Base-by-base conservation (phyloP, 1,140 invertebrate species). In the Zaprionus lachaisei region DNA sequence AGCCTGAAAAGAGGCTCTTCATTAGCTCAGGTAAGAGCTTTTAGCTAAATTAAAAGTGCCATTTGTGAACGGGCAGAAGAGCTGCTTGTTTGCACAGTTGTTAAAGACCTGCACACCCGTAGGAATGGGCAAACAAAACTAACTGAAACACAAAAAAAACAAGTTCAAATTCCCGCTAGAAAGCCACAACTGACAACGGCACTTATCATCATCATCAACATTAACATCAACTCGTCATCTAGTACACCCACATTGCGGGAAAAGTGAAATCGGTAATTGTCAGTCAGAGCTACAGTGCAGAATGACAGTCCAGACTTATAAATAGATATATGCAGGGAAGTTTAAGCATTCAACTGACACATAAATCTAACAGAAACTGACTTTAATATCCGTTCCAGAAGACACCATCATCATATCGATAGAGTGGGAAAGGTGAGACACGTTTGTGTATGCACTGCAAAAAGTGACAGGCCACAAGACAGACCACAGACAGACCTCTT, bases 41-140 rank as follows among this genome's bases (percentile, higher is more conserved):
- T 87, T 87, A 87, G 78, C 70, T 61, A 81, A 87, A 87, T 87
- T 87, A 87, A 83, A 87, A 87, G 63, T 75, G 71, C 41, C 55
- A 64, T 38, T 69, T 47, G 31, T 26, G n/a, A 28, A 41, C 34
- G 15, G 44, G 24, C 24, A 26, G 55, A n/a, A 49, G 15, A 60
- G 65, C 24, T 51, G 28, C 22, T 22, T 68, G 37, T 64, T 71
- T 31, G 37, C 71, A 58, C 26, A 70, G 15, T 55, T 63, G 47
- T 58, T 41, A 60, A 62, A 67, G 47, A 61, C 31, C 57, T 54
- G 31, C 66, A 20, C n/a, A 28, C 41, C 37, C 55, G 24, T 4
- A 17, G 12, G 12, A 56, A 67, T 56, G 15, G 11, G 15, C 22
- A 26, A 51, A 22, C 3, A 17, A 12, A 51, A 51, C 47, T 17